Conservation (phyloP, 2,113 vertebrate species). For the Eubucco bourcierii region DNA sequence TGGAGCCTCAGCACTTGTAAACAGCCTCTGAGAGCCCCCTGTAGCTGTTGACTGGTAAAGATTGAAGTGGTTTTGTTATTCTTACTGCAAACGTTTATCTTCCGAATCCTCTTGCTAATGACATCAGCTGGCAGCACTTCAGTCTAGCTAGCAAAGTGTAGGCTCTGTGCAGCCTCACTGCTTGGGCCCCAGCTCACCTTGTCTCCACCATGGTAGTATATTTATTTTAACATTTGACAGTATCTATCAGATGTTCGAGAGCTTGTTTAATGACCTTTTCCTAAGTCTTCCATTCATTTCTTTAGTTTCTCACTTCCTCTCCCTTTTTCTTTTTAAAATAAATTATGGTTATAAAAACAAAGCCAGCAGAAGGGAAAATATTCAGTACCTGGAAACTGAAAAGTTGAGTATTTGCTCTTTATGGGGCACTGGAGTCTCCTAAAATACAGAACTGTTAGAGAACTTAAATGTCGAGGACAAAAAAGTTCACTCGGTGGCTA, state of each 20-base stretch:
- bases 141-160: background rate
- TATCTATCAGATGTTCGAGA: slow-evolving; percentile 63
- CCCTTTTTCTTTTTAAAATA: slow-evolving; percentile 80
- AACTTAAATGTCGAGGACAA: slow-evolving; percentile 79
- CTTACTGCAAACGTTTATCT: slow-evolving; percentile 27
- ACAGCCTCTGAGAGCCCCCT: slow-evolving; percentile 35
- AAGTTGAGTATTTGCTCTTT: slow-evolving; percentile 84
- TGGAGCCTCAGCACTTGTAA: background rate
- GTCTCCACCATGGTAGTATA: background rate
- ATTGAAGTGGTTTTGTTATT: slow-evolving; percentile 17
- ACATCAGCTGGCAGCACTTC: slow-evolving; percentile 30
- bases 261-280: slow-evolving; percentile 59
- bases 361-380: slow-evolving; percentile 82
- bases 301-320: slow-evolving; percentile 71
- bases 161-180: background rate
- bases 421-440: slow-evolving; percentile 85
- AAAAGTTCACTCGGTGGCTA: slow-evolving; percentile 71
- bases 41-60: slow-evolving; percentile 9
- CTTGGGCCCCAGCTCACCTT: background rate
- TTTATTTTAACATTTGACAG: slow-evolving; percentile 49
- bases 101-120: slow-evolving; percentile 10
- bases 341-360: slow-evolving; percentile 87
- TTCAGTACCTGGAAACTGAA: slow-evolving; percentile 78
- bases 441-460: slow-evolving; percentile 83
- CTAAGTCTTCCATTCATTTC: slow-evolving; percentile 66